Evolutionary conservation across 2,888 invertebrate genomes (phyloP).

Genomic region (Lymantria dispar): DNA sequence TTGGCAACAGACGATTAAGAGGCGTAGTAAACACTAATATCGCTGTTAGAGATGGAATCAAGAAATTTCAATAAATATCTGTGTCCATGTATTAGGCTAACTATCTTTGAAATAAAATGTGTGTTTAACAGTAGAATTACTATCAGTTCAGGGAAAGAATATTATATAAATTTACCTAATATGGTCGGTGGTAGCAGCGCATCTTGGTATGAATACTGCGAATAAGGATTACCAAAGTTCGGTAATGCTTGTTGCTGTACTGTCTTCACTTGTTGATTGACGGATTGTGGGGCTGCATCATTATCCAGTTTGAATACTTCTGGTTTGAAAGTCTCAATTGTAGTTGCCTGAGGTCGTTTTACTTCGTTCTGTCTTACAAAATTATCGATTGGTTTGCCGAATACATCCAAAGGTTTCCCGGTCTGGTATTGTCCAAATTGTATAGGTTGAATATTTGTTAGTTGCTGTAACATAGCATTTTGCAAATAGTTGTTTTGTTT

Average conservation of each 20-base stretch:
- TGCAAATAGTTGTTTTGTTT: conserved; percentile 53
- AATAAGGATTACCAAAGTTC: conserved; percentile 51
- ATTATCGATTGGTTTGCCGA: conserved; percentile 59
- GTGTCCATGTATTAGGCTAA: too few species aligned
- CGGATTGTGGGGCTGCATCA: conserved; percentile 60
- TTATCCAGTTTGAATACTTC: conserved; percentile 71
- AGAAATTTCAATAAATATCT: too few species aligned
- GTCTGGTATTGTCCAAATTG: conserved; percentile 66
- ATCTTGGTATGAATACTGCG: conserved; percentile 65
- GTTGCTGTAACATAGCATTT: conserved; percentile 61
- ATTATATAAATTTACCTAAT: conserved; percentile 53
- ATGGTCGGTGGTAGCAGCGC: conserved; percentile 62
- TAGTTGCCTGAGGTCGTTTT: conserved; percentile 41
- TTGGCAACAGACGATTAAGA: too few species aligned
- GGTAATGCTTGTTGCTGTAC: conserved; percentile 63
- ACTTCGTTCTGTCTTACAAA: conserved; percentile 55
- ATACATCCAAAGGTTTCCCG: conserved; percentile 58
- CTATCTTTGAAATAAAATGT: too few species aligned
- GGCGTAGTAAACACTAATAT: too few species aligned
- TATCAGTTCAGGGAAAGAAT: too few species aligned
- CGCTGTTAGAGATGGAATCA: too few species aligned
- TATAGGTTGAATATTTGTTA: conserved; percentile 64
- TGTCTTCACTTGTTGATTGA: conserved; percentile 67
- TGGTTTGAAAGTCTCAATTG: conserved; percentile 64
- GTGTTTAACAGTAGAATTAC: too few species aligned